phyloP scores from a whole-genome alignment of 2,888 invertebrate species.

The Chymomyza fuscimana region DNA sequence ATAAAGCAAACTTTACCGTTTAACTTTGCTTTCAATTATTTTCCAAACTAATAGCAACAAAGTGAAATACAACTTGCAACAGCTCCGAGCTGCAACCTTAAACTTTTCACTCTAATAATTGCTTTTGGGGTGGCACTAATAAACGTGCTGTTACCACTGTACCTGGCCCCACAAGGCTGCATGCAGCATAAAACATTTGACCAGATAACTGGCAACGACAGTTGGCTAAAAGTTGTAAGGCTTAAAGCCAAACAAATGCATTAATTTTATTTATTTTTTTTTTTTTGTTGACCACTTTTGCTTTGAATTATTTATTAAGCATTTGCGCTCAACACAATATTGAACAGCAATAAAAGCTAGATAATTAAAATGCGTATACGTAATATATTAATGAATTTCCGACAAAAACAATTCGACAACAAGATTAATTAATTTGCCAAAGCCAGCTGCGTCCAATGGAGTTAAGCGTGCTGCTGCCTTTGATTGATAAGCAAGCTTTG shows the following conservation, averaged over 20 bases:
- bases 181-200: constrained; percentile 45
- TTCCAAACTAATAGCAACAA: constrained; percentile 38
- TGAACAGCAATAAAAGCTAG: constrained; percentile 2
- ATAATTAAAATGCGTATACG: constrained; percentile 48
- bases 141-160: constrained; percentile 18
- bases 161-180: neutral
- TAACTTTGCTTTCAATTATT: constrained; percentile 39
- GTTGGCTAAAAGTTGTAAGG: constrained; percentile 1
- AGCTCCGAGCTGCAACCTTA: constrained; percentile 9
- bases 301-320: constrained; percentile 59
- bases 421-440: constrained; percentile 64
- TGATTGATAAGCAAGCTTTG: constrained; percentile 49
- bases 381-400: constrained; percentile 43
- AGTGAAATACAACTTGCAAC: constrained; percentile 31
- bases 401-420: constrained; percentile 25
- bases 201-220: constrained; percentile 30
- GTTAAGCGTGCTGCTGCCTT: constrained; percentile 17
- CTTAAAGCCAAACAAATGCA: neutral
- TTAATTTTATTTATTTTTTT: constrained; percentile 20
- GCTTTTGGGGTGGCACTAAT: constrained; percentile 49
- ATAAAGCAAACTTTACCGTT: neutral
- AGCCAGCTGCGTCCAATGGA: constrained; percentile 19
- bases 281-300: constrained; percentile 35
- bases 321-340: constrained; percentile 7
- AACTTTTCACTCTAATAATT: constrained; percentile 66